Base-by-base conservation (phyloP, 2,888 invertebrate species). In the Diarsia rubi region DNA sequence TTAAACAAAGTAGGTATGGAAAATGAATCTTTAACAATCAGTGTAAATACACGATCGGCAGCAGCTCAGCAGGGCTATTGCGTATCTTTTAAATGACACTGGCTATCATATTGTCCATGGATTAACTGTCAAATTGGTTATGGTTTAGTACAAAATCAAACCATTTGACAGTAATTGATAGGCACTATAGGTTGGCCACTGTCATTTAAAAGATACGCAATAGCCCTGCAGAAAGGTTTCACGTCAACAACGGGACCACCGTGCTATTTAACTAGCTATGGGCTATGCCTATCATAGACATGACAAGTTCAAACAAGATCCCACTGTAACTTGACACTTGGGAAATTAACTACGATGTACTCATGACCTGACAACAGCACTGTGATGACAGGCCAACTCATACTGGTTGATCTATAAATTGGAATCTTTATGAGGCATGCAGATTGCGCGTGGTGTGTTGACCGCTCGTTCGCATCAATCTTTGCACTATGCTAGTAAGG, bases 161-260 rank as follows among this genome's bases (percentile, higher is more conserved):
- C n/a, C n/a, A n/a, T n/a, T n/a, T n/a, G n/a, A n/a, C n/a, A n/a
- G n/a, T n/a, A n/a, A n/a, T n/a, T n/a, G n/a, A n/a, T n/a, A n/a
- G n/a, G n/a, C n/a, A n/a, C n/a, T n/a, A n/a, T n/a, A n/a, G n/a
- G n/a, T n/a, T n/a, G n/a, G n/a, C n/a, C n/a, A n/a, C n/a, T n/a
- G n/a, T n/a, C n/a, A n/a, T n/a, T n/a, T n/a, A n/a, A n/a, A n/a
- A n/a, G n/a, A n/a, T n/a, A n/a, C n/a, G n/a, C n/a, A n/a, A n/a
- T n/a, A n/a, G n/a, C n/a, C n/a, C n/a, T n/a, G n/a, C n/a, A 42
- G 49, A 5, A 57, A 69, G 37, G 5, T 24, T 31, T 12, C 31
- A 14, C 31, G 9, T 42, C 45, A 69, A 77, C 45, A 69, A 77
- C 65, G 37, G 59, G 59, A 69, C 57, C 37, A n/a, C 37, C 16